Evolutionary conservation across 2,797 vertebrate genomes (phyloP).

Genomic region (Myripristis murdjan): DNA sequence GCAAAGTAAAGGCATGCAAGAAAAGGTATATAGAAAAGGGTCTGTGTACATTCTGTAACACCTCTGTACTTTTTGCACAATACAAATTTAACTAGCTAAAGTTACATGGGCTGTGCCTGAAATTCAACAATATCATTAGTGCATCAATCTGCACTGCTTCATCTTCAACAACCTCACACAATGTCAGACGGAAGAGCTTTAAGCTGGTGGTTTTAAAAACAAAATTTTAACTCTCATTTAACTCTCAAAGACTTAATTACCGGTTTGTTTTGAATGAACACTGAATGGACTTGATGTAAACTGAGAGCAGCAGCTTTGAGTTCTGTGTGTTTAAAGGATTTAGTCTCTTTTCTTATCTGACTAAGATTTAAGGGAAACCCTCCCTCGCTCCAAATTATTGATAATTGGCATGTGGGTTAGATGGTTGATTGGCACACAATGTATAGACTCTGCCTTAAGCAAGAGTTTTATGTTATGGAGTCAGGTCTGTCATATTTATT

Average conservation of each 20-base stretch:
- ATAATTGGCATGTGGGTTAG: too few species aligned
- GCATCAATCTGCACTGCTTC: not conserved
- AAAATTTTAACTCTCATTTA: not conserved
- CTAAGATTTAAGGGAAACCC: slow-evolving; percentile 7
- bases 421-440: too few species aligned
- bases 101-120: not conserved
- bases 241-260: not conserved
- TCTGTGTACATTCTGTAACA: not conserved
- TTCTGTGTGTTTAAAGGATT: slow-evolving; percentile 3
- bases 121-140: not conserved
- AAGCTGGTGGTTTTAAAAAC: not conserved
- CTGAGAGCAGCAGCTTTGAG: not conserved
- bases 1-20: not conserved
- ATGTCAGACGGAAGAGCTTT: not conserved
- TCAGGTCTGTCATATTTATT: not conserved
- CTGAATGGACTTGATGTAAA: slow-evolving; percentile 2
- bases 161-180: not conserved
- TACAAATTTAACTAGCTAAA: not conserved
- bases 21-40: not conserved
- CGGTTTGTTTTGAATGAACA: not conserved
- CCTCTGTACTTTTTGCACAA: not conserved
- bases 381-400: not conserved
- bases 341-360: not conserved
- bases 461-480: not conserved
- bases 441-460: too few species aligned